A percentile compares a stretch with the other conserved stretches of the same genome.
These are phyloP conservation scores for Spilogale gracilis DNA, from an alignment of 2,113 vertebrate genomes.

Conservation along the genomic window DNA sequence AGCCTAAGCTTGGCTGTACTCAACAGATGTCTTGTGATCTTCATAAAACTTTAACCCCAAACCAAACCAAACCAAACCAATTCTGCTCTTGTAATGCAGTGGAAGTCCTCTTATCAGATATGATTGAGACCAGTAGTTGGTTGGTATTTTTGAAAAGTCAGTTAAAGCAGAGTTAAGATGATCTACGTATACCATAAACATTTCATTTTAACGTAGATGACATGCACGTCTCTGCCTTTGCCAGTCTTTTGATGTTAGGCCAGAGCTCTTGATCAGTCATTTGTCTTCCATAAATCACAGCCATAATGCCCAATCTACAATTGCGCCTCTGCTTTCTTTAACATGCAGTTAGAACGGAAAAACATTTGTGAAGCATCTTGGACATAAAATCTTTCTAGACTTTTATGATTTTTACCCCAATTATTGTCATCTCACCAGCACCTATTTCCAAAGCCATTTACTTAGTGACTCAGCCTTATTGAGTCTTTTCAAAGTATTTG, in stretches of 20 bases:
- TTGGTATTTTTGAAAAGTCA: neutral
- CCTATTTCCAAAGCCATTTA: slow-evolving; percentile 47
- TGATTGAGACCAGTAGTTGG: neutral
- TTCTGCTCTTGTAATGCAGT: neutral
- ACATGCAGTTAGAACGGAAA: neutral
- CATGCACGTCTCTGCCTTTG: neutral
- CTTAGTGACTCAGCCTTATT: neutral
- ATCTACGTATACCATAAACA: neutral
- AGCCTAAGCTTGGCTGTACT: neutral
- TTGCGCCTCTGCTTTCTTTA: slow-evolving; percentile 60
- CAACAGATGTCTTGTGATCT: slow-evolving; percentile 38
- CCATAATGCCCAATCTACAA: neutral
- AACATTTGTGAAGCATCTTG: neutral
- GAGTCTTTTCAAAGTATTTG: slow-evolving; percentile 53
- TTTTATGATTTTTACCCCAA: neutral
- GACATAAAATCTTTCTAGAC: neutral
- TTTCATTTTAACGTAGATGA: slow-evolving; percentile 29
- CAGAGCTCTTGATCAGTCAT: slow-evolving; percentile 30
- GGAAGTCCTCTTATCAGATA: neutral
- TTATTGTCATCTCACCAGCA: neutral
- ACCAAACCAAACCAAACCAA: neutral
- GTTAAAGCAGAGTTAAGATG: slow-evolving; percentile 13
- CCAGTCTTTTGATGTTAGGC: slow-evolving; percentile 48
- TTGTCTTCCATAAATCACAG: slow-evolving; percentile 10
- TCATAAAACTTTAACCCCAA: neutral